These are phyloP conservation scores for Thrips palmi DNA, from an alignment of 1,140 invertebrate genomes.

Conservation along the genomic window DNA sequence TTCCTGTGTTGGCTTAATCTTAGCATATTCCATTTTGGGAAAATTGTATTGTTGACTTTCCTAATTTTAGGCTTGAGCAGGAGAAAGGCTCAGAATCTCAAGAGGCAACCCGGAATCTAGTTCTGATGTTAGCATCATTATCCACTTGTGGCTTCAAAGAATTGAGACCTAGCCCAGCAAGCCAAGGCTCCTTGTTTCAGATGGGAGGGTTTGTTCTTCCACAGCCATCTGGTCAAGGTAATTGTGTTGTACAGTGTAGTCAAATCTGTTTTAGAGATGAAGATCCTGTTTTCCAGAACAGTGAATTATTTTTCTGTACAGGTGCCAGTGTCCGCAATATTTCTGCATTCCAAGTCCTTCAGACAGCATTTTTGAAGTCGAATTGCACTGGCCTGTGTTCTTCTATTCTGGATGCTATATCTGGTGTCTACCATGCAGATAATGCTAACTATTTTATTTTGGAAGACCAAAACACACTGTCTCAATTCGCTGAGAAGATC, in stretches of 20 bases:
- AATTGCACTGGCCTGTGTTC: slow-evolving; percentile 66
- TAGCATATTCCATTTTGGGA: slow-evolving; percentile 1
- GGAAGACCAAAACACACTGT: slow-evolving; percentile 86
- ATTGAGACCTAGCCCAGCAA: slow-evolving; percentile 64
- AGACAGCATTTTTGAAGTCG: slow-evolving; percentile 84
- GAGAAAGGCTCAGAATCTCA: slow-evolving; percentile 58
- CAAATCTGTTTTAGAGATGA: not conserved
- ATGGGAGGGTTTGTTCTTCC: slow-evolving; percentile 83
- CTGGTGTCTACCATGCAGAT: slow-evolving; percentile 91
- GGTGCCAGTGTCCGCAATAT: slow-evolving; percentile 73
- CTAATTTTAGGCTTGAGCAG: slow-evolving; percentile 44
- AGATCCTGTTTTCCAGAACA: slow-evolving; percentile 2
- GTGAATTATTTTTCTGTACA: slow-evolving; percentile 16
- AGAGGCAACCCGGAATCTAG: slow-evolving; percentile 80
- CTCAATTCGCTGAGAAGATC: slow-evolving; percentile 91
- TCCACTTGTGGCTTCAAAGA: slow-evolving; percentile 86
- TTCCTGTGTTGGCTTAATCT: not conserved
- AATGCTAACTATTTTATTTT: slow-evolving; percentile 98
- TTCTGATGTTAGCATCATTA: slow-evolving; percentile 80
- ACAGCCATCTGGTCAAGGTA: slow-evolving; percentile 72
- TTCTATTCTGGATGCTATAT: slow-evolving; percentile 88
- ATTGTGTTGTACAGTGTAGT: slow-evolving; percentile 14
- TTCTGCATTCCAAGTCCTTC: slow-evolving; percentile 87
- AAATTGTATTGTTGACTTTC: not conserved
- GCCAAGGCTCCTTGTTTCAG: slow-evolving; percentile 76